Conservation (phyloP, 2,888 invertebrate species). For the Eupithecia tripunctaria region DNA sequence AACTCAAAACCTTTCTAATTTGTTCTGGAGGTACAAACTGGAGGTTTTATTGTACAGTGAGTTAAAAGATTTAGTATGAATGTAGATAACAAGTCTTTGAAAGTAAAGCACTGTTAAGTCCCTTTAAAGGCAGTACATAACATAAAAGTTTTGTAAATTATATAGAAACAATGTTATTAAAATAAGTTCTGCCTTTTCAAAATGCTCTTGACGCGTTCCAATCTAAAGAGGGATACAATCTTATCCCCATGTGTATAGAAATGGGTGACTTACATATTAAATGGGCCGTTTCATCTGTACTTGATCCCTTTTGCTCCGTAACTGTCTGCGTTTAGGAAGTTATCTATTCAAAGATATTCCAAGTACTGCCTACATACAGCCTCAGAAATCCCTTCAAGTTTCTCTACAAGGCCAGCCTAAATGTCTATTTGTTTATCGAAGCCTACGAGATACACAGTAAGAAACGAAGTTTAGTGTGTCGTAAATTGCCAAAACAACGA, state of each 20-base stretch:
- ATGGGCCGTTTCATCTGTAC: conserved; percentile 44
- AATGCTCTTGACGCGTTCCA: conserved; percentile 36
- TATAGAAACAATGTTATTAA: conserved; percentile 34
- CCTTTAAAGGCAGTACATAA: neutral
- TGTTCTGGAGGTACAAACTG: neutral
- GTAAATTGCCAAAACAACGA: conserved; percentile 38
- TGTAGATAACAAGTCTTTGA: neutral
- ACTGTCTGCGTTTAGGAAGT: conserved; percentile 37
- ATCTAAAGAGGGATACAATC: conserved; percentile 43
- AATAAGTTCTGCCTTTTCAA: conserved; percentile 33
- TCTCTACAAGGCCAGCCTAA: conserved; percentile 32
- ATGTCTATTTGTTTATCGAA: conserved; percentile 34
- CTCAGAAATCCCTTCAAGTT: conserved; percentile 31
- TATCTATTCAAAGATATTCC: conserved; percentile 38
- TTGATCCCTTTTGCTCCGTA: conserved; percentile 43
- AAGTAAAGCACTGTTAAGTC: conserved; percentile 8
- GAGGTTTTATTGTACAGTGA: neutral
- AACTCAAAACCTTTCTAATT: neutral
- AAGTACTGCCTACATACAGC: conserved; percentile 26
- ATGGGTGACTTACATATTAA: conserved; percentile 43
- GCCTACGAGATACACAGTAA: conserved; percentile 30
- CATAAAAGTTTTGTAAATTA: conserved; percentile 17
- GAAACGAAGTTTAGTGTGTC: conserved; percentile 30
- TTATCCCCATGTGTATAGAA: conserved; percentile 43
- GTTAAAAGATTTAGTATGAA: neutral